phyloP scores from a whole-genome alignment of 2,797 vertebrate genomes.

The Esox masquinongy region DNA sequence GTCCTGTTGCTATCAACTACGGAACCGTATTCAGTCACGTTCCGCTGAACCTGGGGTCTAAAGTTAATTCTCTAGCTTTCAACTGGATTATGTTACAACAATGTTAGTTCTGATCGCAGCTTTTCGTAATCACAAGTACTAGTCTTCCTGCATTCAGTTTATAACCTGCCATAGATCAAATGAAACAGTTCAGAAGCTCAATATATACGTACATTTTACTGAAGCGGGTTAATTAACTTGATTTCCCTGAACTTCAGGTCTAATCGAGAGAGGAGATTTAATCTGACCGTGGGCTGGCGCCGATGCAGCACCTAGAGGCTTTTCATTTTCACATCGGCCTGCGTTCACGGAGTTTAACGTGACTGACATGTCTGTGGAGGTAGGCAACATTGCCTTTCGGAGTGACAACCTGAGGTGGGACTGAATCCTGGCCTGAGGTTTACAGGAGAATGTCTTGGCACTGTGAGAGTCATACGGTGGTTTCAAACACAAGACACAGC shows the following conservation, averaged over 20 bases:
- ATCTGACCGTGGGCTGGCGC: no score
- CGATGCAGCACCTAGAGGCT: no score
- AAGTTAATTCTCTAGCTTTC: no score
- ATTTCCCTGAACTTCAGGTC: background rate
- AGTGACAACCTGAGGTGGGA: no score
- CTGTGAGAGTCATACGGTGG: background rate
- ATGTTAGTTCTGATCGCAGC: background rate
- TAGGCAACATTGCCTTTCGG: no score
- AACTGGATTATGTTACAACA: no score
- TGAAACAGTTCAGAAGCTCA: background rate
- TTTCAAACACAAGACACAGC: background rate
- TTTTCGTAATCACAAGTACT: background rate
- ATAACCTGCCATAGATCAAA: background rate
- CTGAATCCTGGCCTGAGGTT: background rate
- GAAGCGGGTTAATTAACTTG: background rate
- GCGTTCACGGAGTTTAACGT: no score
- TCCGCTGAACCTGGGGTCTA: no score
- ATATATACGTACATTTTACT: background rate
- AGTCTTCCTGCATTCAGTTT: background rate
- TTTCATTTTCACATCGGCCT: no score
- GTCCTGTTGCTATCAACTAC: no score
- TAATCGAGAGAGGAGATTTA: background rate
- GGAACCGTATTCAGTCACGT: no score
- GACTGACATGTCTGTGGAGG: no score
- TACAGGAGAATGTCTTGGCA: background rate